Evolutionary conservation across 23 tunicate species (phyloP).

Genomic region (Aplidium turbinatum): DNA sequence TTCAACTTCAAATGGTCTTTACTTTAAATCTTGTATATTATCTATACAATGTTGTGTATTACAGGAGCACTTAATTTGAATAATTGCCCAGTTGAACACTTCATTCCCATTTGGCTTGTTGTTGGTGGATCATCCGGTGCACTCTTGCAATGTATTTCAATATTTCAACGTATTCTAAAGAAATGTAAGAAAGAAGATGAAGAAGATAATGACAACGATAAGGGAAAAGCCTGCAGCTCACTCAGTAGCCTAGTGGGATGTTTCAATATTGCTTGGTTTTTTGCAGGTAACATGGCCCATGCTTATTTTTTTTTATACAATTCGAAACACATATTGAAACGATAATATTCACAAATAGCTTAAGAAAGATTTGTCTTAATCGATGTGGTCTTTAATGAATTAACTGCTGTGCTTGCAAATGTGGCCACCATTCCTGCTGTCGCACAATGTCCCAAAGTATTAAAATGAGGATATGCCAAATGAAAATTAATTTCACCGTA

Average conservation of each 20-base stretch:
- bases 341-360: no score
- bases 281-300: conserved; percentile 50
- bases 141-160: conserved; percentile 53
- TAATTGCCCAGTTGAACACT: conserved; percentile 55
- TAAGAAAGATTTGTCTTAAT: no score
- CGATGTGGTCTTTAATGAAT: no score
- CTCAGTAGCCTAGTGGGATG: conserved; percentile 63
- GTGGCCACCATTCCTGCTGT: no score
- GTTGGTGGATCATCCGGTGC: conserved; percentile 61
- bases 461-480: no score
- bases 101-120: conserved; percentile 68
- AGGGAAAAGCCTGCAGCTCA: background rate
- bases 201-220: no score
- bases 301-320: no score
- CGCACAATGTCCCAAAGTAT: no score
- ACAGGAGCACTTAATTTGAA: conserved; percentile 55
- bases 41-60: background rate
- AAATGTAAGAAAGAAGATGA: conserved; percentile 33
- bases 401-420: no score
- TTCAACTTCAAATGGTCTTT: background rate
- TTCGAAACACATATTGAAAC: no score
- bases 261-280: conserved; percentile 81
- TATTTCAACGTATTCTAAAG: conserved; percentile 28
- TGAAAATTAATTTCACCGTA: no score
- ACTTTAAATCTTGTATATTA: background rate